These are phyloP conservation scores for Pristiophorus japonicus DNA, from an alignment of 2,113 vertebrate species.

Conservation along the genomic window DNA sequence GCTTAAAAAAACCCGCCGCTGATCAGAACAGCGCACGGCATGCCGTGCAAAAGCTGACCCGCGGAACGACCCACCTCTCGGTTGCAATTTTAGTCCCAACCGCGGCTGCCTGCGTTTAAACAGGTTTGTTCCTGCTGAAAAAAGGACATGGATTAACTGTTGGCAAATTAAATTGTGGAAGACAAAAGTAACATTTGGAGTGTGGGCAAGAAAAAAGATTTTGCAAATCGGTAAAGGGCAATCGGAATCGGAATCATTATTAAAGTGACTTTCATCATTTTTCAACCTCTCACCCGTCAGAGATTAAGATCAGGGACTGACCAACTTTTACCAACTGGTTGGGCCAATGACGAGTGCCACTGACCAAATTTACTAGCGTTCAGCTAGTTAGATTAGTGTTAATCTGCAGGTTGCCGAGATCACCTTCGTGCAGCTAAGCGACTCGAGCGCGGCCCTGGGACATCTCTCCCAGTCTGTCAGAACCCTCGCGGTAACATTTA, in stretches of 20 bases:
- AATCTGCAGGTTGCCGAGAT: background rate
- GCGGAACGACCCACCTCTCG: background rate
- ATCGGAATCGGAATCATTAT: background rate
- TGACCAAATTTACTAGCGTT: background rate
- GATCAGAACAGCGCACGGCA: no score
- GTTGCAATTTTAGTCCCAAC: background rate
- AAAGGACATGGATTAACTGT: background rate
- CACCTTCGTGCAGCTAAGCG: background rate
- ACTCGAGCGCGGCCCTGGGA: background rate
- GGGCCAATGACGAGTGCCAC: background rate
- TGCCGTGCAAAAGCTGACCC: background rate
- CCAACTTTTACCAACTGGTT: background rate
- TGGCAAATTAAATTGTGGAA: background rate
- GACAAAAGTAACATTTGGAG: background rate
- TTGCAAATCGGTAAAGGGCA: background rate
- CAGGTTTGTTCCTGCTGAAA: background rate
- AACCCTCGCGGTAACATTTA: no score
- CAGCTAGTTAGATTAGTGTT: slow-evolving; percentile 3
- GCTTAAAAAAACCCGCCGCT: background rate
- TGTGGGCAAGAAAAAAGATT: background rate
- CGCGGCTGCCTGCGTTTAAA: background rate
- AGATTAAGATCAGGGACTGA: background rate
- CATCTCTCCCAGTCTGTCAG: background rate
- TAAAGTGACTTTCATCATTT: background rate
- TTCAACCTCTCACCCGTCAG: background rate